Base-by-base conservation (phyloP, 2,888 invertebrate species). In the Drosophila limbata region DNA sequence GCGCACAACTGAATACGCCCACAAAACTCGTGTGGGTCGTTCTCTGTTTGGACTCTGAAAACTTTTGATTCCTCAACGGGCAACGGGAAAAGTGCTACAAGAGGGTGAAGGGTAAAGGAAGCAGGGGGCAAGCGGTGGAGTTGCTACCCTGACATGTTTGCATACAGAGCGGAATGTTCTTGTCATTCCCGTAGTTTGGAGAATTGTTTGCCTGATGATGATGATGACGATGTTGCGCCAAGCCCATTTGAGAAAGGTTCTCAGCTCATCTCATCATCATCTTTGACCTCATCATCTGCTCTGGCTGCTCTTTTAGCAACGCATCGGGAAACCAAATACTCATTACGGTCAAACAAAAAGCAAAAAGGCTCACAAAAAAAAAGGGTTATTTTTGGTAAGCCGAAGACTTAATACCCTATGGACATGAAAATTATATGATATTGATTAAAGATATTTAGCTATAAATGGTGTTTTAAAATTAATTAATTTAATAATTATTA, bases 91-190 rank as follows among this genome's bases (percentile, higher is more conserved):
- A 60, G 19, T 51, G 19, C 28, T 25, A 9, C 13, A 3, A n/a
- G 13, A 9, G 8, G n/a, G n/a, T n/a, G n/a, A n/a, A 13, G n/a
- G 4, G 25, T 5, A 8, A 2, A 3, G 5, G 39, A 11, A 10
- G 2, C 10, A 19, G 33, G 11, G 33, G 15, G 44, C 15, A 2
- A 31, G 11, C 6, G 28, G 2, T 6, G 6, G 11, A 44, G 55
- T 52, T 56, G 60, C 42, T 57, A 31, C 13, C 10, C 39, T 57
- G 51, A 21, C 65, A 60, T 77, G 77, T 77, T 77, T 77, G 77
- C 73, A 77, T 77, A 77, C 61, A 66, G 59, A 77, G 69, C 57
- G 77, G 56, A 73, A 77, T 48, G 59, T 73, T 70, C 67, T 65
- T 77, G 78, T 77, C 77, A 77, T 77, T 73, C 67, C 51, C 51